Base-by-base conservation (phyloP, 1,140 invertebrate genomes). In the Drosophila ogumai region DNA sequence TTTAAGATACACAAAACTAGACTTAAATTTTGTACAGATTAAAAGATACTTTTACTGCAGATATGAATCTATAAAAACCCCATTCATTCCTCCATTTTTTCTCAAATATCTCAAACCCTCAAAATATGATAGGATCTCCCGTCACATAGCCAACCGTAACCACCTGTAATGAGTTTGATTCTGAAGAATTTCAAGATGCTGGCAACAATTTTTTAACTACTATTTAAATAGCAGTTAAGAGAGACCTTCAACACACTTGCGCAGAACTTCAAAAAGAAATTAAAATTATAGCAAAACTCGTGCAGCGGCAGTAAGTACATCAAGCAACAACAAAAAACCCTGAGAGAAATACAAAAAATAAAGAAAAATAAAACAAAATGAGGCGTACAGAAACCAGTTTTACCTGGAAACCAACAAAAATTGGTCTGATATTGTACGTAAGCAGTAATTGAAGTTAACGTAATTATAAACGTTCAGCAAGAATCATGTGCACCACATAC, bases 371-470 rank as follows among this genome's bases (percentile, higher is more conserved):
- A 40, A 50, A 56, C 61, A 80, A 67, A 81, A 79, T 75, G 52
- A 69, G 75, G 64, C 57, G 68, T 61, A 69, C 38, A 40, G 47
- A 71, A 78, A 78, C 75, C 75, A 57, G 75, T 78, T 78, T 77
- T 78, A 77, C 74, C 64, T 77, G 75, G 71, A 68, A 65, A 59
- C 40, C 34, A 66, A 61, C 50, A 65, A 69, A 69, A 84, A 80
- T 84, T 80, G 76, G 54, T 81, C 79, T 85, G 72, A 84, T 81
- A 84, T 77, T 76, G 76, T 84, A 80, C 81, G 81, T 85, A 84
- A 84, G 81, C 81, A 81, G 81, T 85, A 84, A 84, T 84, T 85
- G 81, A 81, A 85, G 77, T 85, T 85, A 85, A 81, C 81, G 81
- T 85, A 85, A 85, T 85, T 85, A 85, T 85, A 85, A 85, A 81